These are phyloP conservation scores for Poeciliopsis prolifica DNA, from an alignment of 2,113 vertebrate genomes.

Conservation along the genomic window DNA sequence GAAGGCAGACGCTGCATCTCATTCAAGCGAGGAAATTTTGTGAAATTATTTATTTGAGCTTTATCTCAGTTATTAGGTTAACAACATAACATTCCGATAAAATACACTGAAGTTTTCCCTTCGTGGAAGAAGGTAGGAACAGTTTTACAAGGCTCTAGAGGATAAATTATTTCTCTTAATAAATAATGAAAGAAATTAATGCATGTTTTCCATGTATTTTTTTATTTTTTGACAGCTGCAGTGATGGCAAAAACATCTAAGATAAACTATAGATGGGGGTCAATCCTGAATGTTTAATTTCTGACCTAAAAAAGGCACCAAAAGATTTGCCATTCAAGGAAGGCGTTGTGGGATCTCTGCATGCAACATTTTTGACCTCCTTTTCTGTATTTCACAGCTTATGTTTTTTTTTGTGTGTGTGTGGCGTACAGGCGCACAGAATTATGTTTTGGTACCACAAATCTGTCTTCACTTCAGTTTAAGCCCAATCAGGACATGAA, in stretches of 20 bases:
- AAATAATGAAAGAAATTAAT: not conserved
- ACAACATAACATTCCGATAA: not conserved
- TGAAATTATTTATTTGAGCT: no score
- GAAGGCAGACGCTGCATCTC: no score
- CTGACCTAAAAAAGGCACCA: not conserved
- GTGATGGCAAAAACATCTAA: not conserved
- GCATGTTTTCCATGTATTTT: not conserved
- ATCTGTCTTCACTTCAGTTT: conserved; percentile 1
- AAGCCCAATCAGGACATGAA: not conserved
- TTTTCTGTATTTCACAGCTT: not conserved
- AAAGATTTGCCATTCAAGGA: not conserved
- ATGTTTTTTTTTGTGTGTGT: not conserved
- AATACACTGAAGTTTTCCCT: not conserved
- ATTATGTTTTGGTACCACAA: not conserved
- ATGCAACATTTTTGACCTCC: not conserved
- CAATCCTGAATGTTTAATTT: not conserved
- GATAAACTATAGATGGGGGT: not conserved
- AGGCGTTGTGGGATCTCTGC: not conserved
- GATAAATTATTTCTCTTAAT: not conserved
- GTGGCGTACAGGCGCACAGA: not conserved
- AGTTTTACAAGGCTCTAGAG: not conserved
- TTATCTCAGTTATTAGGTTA: not conserved
- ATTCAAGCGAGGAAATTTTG: no score
- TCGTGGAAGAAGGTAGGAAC: not conserved
- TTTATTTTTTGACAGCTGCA: not conserved